Evolutionary conservation across 2,888 invertebrate species (phyloP).

Genomic region (Perdita meconis): DNA sequence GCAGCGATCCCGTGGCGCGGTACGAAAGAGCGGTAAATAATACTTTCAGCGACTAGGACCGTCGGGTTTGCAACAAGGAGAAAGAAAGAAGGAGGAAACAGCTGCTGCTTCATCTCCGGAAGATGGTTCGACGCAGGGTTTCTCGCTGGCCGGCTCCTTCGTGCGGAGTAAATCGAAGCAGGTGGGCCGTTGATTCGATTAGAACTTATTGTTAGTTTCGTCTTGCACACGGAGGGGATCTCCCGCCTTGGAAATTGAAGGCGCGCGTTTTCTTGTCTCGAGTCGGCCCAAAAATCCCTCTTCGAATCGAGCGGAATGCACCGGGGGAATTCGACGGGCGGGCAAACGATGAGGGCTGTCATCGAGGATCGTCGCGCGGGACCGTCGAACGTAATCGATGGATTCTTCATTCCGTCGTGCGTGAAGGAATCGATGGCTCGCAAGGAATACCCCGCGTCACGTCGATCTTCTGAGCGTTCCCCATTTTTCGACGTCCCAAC

Average conservation of each 20-base stretch:
- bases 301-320: slow-evolving; percentile 36
- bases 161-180: slow-evolving; percentile 72
- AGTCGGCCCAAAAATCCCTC: slow-evolving; percentile 33
- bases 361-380: not conserved
- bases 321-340: slow-evolving; percentile 50
- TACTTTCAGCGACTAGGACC: slow-evolving; percentile 50
- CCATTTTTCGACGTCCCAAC: not conserved
- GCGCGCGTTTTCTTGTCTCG: slow-evolving; percentile 57
- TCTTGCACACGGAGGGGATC: slow-evolving; percentile 73
- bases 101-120: slow-evolving; percentile 50
- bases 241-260: slow-evolving; percentile 45
- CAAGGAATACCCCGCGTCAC: not conserved
- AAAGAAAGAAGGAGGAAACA: slow-evolving; percentile 37
- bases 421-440: not conserved
- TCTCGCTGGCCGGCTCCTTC: slow-evolving; percentile 32
- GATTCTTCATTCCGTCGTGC: not conserved
- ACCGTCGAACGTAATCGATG: not conserved
- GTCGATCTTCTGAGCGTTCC: not conserved
- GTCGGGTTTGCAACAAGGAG: slow-evolving; percentile 18
- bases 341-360: slow-evolving; percentile 4
- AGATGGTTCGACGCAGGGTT: slow-evolving; percentile 63
- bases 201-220: slow-evolving; percentile 75
- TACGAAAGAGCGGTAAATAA: slow-evolving; percentile 50
- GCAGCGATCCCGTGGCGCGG: slow-evolving; percentile 8
- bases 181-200: slow-evolving; percentile 76